Evolutionary conservation across 1,140 invertebrate genomes (phyloP).

Genomic region (Protaetia brevitarsis): DNA sequence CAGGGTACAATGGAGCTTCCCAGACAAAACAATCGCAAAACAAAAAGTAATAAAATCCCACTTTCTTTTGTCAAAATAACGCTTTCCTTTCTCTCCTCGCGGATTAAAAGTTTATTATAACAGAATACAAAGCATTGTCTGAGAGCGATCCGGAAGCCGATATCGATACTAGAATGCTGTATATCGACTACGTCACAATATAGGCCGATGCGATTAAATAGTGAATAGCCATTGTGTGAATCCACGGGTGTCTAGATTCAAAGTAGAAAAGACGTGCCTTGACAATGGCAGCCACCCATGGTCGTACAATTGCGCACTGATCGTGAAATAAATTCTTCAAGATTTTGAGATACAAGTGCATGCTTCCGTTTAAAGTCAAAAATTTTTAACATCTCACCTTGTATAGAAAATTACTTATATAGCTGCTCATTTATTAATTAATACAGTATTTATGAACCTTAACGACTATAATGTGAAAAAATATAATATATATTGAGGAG

Average conservation of each 20-base stretch:
- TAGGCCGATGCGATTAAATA: constrained; percentile 38
- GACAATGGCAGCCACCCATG: constrained; percentile 34
- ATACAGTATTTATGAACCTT: too few relatives aligned
- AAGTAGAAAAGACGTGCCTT: constrained; percentile 36
- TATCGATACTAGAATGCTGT: constrained; percentile 35
- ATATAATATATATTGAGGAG: too few relatives aligned
- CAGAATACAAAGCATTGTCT: constrained; percentile 20
- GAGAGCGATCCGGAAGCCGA: constrained; percentile 29
- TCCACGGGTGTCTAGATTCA: constrained; percentile 39
- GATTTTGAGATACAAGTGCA: neutral
- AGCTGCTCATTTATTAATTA: too few relatives aligned
- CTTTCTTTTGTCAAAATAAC: constrained; percentile 23
- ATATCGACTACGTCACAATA: constrained; percentile 37
- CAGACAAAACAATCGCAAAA: constrained; percentile 23
- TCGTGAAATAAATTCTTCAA: neutral
- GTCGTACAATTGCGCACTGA: constrained; percentile 32
- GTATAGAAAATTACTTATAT: too few relatives aligned
- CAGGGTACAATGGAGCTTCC: constrained; percentile 5
- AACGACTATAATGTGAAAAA: too few relatives aligned
- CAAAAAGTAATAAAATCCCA: constrained; percentile 27
- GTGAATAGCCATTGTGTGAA: constrained; percentile 39
- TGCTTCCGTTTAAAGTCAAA: neutral
- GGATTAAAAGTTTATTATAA: constrained; percentile 28
- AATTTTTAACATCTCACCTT: too few relatives aligned
- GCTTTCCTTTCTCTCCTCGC: constrained; percentile 8